Base-by-base conservation (phyloP, 2,888 invertebrate species). In the Xestia ashworthii region DNA sequence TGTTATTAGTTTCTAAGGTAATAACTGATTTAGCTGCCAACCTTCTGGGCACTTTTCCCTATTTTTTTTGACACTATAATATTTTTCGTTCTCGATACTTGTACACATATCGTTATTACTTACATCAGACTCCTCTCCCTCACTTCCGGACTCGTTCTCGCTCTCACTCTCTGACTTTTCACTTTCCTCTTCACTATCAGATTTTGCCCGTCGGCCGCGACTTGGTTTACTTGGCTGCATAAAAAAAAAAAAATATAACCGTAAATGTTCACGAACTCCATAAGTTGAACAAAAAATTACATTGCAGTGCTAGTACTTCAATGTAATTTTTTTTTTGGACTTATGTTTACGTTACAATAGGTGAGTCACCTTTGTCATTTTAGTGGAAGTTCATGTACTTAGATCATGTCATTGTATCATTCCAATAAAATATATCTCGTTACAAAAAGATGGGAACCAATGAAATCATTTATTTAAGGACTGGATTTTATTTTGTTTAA, bases 101-200 rank as follows among this genome's bases (percentile, higher is more conserved):
- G 8, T 60, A 44, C n/a, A 14, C 22, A 64, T n/a, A n/a, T 41
- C n/a, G n/a, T 38, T 44, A 14, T 3, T 65, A 94, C 96, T 96
- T 32, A 97, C 97, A 85, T 97, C 97, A 22, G 97, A 97, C 85
- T 96, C 97, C 76, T 96, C 96, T 14, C 92, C 96, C 64, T 97
- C 97, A 90, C 96, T 96, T 77, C 90, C 97, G 16, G 96, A 96
- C 87, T 95, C 96, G 69, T 92, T 93, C 68, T 96, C 96, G 80
- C 95, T 96, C 84, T 96, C 96, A 72, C 96, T 96, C 90, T 97
- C 96, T 4, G 96, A 96, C 89, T 96, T 96, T 73, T 97, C 97
- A 74, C 96, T 96, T 86, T 97, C 97, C 72, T 97, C 97, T 50
- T 97, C 97, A 70, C 97, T 97, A 78, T 97, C 97, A 0, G 96